Percentiles rank a stretch among this genome's conserved stretches.
Conservation (phyloP, 2,113 vertebrate genomes). For the Agapornis roseicollis region DNA sequence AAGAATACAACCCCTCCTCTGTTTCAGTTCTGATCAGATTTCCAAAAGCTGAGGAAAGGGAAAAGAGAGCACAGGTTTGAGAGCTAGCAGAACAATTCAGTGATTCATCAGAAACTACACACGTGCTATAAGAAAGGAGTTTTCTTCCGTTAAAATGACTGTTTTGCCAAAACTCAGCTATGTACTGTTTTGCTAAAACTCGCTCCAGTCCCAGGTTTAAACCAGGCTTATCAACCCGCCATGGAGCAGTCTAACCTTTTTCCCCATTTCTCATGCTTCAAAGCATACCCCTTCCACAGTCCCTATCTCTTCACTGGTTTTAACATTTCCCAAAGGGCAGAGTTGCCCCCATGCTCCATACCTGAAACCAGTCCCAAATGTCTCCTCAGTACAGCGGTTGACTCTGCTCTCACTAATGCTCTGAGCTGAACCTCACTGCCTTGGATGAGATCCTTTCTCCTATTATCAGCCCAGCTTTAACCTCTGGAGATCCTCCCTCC, state of each 20-base stretch:
- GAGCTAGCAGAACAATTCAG: neutral
- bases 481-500: neutral
- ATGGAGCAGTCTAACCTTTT: neutral
- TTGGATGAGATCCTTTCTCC: neutral
- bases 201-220: neutral
- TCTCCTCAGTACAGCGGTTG: neutral
- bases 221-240: neutral
- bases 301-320: neutral
- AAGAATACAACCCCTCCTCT: neutral
- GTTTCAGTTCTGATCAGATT: neutral
- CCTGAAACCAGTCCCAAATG: neutral
- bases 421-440: neutral
- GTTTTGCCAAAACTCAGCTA: neutral
- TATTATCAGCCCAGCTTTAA: neutral
- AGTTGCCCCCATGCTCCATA: neutral
- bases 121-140: neutral
- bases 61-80: neutral
- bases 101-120: neutral
- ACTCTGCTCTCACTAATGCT: neutral
- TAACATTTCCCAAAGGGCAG: neutral
- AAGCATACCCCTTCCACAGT: neutral
- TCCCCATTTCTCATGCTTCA: no score
- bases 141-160: neutral
- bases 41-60: neutral
- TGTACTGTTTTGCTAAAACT: neutral